Conservation (phyloP, 1,140 invertebrate species). For the Centruroides sculpturatus region DNA sequence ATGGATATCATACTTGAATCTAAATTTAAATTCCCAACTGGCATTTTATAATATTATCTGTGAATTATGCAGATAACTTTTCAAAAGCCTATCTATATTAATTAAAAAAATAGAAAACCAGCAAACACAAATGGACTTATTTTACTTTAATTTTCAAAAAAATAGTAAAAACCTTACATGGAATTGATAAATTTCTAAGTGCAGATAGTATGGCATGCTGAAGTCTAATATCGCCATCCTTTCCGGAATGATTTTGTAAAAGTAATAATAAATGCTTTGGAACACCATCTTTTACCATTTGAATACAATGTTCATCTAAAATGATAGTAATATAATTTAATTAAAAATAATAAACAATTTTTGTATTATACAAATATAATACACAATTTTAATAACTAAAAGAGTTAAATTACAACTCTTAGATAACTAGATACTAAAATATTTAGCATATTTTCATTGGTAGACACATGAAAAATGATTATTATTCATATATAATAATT, state of each 20-base stretch:
- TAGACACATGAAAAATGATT: too few relatives aligned
- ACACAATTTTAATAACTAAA: not conserved
- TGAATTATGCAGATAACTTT: too few relatives aligned
- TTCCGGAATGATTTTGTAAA: conserved; percentile 38
- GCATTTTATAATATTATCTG: too few relatives aligned
- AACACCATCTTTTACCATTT: conserved; percentile 63
- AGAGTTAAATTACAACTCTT: not conserved
- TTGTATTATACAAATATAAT: not conserved
- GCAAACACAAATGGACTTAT: not conserved
- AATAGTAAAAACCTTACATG: conserved; percentile 25
- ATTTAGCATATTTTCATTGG: too few relatives aligned
- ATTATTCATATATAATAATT: too few relatives aligned
- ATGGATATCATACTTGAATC: too few relatives aligned
- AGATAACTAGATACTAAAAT: too few relatives aligned
- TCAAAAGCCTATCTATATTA: too few relatives aligned
- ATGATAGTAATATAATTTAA: conserved; percentile 5
- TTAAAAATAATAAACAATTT: too few relatives aligned
- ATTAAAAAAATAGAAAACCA: too few relatives aligned
- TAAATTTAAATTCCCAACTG: too few relatives aligned
- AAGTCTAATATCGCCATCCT: conserved; percentile 49
- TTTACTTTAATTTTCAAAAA: too few relatives aligned
- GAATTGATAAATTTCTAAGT: conserved; percentile 65
- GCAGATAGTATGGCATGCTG: conserved; percentile 70
- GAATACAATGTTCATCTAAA: conserved; percentile 57
- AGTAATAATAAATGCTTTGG: conserved; percentile 53